Conservation (phyloP, 2,797 vertebrate species). For the Picus viridis region DNA sequence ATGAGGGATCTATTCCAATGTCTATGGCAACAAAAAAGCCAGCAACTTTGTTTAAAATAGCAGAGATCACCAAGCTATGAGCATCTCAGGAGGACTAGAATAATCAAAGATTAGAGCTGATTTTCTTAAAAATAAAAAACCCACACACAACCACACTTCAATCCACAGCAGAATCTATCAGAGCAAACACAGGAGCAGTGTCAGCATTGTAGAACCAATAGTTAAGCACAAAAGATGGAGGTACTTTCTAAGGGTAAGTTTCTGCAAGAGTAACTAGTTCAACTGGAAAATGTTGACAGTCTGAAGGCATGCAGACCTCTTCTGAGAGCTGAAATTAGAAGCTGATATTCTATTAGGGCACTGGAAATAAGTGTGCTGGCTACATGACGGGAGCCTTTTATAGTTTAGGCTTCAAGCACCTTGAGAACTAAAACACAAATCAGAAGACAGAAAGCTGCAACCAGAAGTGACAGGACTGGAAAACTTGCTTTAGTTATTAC, state of each 20-base stretch:
- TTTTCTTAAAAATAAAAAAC: neutral
- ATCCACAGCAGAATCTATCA: neutral
- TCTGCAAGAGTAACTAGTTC: neutral
- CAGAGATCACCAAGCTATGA: neutral
- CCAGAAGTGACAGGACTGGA: neutral
- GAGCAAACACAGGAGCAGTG: accelerated
- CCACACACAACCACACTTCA: neutral
- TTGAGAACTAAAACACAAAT: neutral
- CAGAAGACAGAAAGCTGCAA: neutral
- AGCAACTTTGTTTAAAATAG: neutral
- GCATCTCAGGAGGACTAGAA: neutral
- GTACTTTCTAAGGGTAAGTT: neutral
- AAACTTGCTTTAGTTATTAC: neutral
- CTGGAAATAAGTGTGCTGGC: neutral
- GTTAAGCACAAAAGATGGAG: neutral
- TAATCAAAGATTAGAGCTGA: neutral
- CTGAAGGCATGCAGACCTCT: neutral
- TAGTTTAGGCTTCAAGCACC: neutral
- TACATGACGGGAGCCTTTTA: neutral
- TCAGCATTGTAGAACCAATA: accelerated
- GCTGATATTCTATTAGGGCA: neutral
- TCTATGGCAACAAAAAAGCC: neutral
- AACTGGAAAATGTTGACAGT: neutral
- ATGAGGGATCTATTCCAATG: constrained; percentile 1
- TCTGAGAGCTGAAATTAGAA: neutral